Base-by-base conservation (phyloP, 2,113 vertebrate genomes). In the Rousettus leschenaultii region DNA sequence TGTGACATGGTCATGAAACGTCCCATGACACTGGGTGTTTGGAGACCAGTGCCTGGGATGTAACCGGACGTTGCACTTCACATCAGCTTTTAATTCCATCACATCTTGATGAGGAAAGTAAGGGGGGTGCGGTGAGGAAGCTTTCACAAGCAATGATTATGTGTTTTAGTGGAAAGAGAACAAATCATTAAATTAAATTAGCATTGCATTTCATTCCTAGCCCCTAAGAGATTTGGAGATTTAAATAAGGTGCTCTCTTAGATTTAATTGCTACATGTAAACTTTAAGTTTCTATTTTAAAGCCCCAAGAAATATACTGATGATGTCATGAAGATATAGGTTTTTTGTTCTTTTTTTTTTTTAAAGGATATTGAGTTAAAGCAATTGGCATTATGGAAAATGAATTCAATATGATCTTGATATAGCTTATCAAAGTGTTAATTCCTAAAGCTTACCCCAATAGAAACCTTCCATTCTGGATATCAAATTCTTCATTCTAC, bases 121-220 rank as follows among this genome's bases (percentile, higher is more conserved):
- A 83, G 19, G 59, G 9, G 9, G 59, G 12, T n/a, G n/a, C n/a
- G n/a, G 57, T 59, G 24, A 3, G 15, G 57, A 93, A 63, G 86
- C 75, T 98, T 98, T 97, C 87, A 96, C 93, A 97, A 97, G 97
- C 86, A 95, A 89, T 93, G 95, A 92, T 86, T 97, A 71, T 96
- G 73, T 92, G 59, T 97, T 98, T 97, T 95, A 92, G 96, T 94
- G 38, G 86, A 92, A 92, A 95, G 66, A 98, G 96, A 96, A 96
- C 57, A 98, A 98, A 97, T 98, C 95, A 93, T 96, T 98, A 97
- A 97, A 97, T 98, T 97, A 97, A 97, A 97, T 98, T 97, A 98
- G 94, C 93, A 94, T 98, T 97, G 73, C 33, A 79, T 98, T 98
- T 98, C 96, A 98, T 95, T 97, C 89, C 80, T 95, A 97, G 92